Base-by-base conservation (phyloP, 2,113 vertebrate species). In the Phalacrocorax pelagicus region DNA sequence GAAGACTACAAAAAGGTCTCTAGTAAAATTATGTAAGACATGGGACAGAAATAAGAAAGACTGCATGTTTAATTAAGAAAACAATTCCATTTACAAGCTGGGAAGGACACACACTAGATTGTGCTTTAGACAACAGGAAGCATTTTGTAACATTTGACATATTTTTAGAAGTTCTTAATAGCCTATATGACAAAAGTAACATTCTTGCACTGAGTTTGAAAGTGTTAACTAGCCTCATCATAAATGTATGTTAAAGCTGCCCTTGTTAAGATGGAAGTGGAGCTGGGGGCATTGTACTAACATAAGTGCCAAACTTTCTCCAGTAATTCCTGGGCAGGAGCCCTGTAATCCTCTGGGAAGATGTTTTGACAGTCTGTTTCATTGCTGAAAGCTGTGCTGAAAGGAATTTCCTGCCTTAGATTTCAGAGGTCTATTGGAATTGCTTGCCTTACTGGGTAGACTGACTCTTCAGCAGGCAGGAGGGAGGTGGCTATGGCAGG, bases 321-420 rank as follows among this genome's bases (percentile, higher is more conserved):
- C 2, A 6, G 73, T 92, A 47, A 87, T 95, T 96, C 63, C 71
- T 88, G 79, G 79, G 87, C 92, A 88, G 90, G 79, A 96, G 87
- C 85, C 78, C 59, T 90, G 71, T 81, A 94, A 32, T 85, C 84
- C 88, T 95, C 47, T 81, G 93, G 93, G 95, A 97, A 92, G 95
- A 88, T 70, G 80, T 92, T 95, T 91, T 97, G 96, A 96, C 95
- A 95, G 83, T 90, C 69, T 2, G 34, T 79, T 94, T 93, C 88
- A 27, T 44, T 96, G 88, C 86, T 96, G 95, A 97, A 96, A 95
- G 83, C 74, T 2, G 74, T 94, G 95, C 84, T 97, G 96, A 97
- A 97, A 97, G 96, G 94, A 96, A 97, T 97, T 97, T 97, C 96
- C 96, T 97, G 95, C 91, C 70, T 96, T 79, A 69, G 49, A 63